phyloP scores from a whole-genome alignment of 2,797 vertebrate species.

The Muraenolepis orangiensis region DNA sequence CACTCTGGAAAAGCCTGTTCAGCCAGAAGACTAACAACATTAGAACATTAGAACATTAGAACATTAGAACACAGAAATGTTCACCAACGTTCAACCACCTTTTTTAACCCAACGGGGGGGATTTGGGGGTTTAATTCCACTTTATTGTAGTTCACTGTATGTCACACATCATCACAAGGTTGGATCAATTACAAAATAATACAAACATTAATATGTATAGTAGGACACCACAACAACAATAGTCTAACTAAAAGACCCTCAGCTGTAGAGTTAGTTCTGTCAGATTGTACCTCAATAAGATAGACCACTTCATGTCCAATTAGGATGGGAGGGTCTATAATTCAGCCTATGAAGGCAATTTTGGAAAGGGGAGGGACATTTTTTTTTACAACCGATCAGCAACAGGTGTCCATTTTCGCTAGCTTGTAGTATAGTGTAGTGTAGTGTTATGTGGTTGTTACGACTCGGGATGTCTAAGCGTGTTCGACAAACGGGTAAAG shows the following conservation, averaged over 20 bases:
- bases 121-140: neutral
- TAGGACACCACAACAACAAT: neutral
- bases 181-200: too few relatives aligned
- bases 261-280: neutral
- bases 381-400: neutral
- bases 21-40: neutral
- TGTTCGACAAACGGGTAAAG: too few relatives aligned
- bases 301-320: neutral
- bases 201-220: neutral
- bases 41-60: neutral
- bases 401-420: neutral
- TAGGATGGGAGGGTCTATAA: neutral
- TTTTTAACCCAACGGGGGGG: neutral
- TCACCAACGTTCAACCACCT: neutral
- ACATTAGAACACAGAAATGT: neutral
- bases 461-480: too few relatives aligned
- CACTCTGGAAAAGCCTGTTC: neutral
- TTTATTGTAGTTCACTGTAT: neutral
- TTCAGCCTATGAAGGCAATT: neutral
- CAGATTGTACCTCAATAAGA: neutral
- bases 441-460: too few relatives aligned
- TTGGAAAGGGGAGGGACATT: neutral
- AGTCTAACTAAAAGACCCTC: neutral
- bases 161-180: too few relatives aligned
- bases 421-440: neutral